Evolutionary conservation across 2,888 invertebrate genomes (phyloP).

Genomic region (Drosophila nr. perissopoda): DNA sequence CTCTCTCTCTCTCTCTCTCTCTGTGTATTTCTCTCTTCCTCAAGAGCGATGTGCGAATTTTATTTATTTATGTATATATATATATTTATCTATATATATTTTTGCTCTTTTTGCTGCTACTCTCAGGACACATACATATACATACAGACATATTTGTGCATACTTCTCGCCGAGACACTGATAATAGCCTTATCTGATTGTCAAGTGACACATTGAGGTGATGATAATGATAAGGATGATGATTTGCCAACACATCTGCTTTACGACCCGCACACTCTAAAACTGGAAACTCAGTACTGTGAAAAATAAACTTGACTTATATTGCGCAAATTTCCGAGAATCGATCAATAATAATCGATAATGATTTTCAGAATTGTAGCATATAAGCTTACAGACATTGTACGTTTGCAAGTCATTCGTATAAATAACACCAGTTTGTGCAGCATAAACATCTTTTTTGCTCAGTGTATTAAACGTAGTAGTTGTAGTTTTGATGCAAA

Average conservation of each 20-base stretch:
- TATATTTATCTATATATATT: background rate
- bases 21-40: background rate
- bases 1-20: background rate
- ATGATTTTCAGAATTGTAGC: background rate
- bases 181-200: conserved; percentile 60
- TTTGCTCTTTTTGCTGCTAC: conserved; percentile 1
- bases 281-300: background rate
- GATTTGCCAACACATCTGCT: conserved; percentile 35
- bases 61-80: background rate
- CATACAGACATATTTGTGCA: background rate
- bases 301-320: background rate
- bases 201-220: conserved; percentile 60
- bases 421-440: background rate
- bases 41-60: conserved; percentile 19
- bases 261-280: conserved; percentile 59
- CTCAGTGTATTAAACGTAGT: conserved; percentile 16
- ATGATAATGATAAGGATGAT: conserved; percentile 36
- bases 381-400: background rate
- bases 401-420: background rate
- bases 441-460: background rate
- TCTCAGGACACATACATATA: conserved; percentile 10
- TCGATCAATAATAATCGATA: background rate
- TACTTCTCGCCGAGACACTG: conserved; percentile 36
- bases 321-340: background rate
- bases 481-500: background rate